Evolutionary conservation across 2,113 vertebrate genomes (phyloP).

Genomic region (Neogobius melanostomus): DNA sequence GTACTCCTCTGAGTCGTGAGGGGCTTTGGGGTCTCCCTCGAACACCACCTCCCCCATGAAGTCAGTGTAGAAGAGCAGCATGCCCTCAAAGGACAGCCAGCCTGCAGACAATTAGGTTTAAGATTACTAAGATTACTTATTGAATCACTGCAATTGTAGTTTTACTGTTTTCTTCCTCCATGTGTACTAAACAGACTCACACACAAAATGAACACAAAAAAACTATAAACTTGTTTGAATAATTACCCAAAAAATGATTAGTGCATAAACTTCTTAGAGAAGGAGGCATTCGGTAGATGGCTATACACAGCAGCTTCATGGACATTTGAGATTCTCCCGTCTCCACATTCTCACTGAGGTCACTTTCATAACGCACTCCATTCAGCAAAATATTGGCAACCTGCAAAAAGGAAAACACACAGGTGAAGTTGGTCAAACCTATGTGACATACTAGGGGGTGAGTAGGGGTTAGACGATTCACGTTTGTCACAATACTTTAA

Average conservation of each 20-base stretch:
- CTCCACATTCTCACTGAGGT: constrained; percentile 82
- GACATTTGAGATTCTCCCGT: constrained; percentile 85
- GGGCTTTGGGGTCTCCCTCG: constrained; percentile 90
- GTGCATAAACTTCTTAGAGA: constrained; percentile 92
- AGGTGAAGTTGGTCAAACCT: neutral
- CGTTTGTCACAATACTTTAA: too few relatives aligned
- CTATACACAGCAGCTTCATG: constrained; percentile 84
- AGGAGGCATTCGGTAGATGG: constrained; percentile 94
- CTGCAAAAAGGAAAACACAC: constrained; percentile 64
- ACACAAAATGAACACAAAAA: too few relatives aligned
- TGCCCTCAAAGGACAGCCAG: constrained; percentile 96
- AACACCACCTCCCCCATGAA: constrained; percentile 99
- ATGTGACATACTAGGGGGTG: too few relatives aligned
- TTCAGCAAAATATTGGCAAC: constrained; percentile 96
- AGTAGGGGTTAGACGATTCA: too few relatives aligned
- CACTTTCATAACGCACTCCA: constrained; percentile 92
- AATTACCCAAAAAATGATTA: constrained; percentile 97
- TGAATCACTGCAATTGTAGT: too few relatives aligned
- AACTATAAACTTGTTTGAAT: neutral
- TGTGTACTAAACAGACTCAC: too few relatives aligned
- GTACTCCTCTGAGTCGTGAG: constrained; percentile 88
- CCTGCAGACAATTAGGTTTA: constrained; percentile 67
- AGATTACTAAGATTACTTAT: neutral
- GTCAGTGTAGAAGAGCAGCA: constrained; percentile 98
- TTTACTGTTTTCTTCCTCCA: too few relatives aligned